These are phyloP conservation scores for Elephantulus edwardii DNA, from an alignment of 2,113 vertebrate genomes.

Conservation along the genomic window DNA sequence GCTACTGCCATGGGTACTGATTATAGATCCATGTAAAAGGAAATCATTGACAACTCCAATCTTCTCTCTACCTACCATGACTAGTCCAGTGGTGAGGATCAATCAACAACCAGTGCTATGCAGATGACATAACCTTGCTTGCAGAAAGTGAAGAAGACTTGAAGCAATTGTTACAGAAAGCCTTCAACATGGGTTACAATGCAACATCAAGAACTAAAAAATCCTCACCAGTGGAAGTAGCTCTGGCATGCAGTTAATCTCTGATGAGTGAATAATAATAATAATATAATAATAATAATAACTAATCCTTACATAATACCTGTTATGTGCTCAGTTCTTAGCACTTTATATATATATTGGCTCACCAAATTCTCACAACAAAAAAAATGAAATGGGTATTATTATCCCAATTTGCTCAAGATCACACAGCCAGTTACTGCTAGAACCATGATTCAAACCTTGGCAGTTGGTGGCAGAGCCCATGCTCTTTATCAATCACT, in stretches of 20 bases:
- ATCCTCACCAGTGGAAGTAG: no score
- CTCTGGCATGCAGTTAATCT: not conserved
- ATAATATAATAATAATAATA: not conserved
- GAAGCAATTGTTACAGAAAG: no score
- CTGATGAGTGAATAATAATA: not conserved
- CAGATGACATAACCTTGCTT: no score
- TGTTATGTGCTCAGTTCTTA: not conserved
- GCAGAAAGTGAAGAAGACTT: no score
- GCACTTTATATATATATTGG: constrained; percentile 28
- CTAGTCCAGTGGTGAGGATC: no score
- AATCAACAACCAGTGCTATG: no score
- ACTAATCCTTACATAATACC: not conserved
- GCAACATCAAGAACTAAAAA: no score
- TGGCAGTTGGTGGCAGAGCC: not conserved
- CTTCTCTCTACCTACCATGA: no score
- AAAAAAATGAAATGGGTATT: not conserved
- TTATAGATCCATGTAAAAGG: no score
- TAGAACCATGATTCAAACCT: not conserved
- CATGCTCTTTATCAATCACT: not conserved
- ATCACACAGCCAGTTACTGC: not conserved
- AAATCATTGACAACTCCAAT: no score
- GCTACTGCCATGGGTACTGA: no score
- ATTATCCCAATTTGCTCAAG: not conserved
- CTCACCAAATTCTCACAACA: constrained; percentile 11
- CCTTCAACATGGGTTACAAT: no score